Conservation (phyloP, 2,113 vertebrate species). For the Triplophysa siluroides region DNA sequence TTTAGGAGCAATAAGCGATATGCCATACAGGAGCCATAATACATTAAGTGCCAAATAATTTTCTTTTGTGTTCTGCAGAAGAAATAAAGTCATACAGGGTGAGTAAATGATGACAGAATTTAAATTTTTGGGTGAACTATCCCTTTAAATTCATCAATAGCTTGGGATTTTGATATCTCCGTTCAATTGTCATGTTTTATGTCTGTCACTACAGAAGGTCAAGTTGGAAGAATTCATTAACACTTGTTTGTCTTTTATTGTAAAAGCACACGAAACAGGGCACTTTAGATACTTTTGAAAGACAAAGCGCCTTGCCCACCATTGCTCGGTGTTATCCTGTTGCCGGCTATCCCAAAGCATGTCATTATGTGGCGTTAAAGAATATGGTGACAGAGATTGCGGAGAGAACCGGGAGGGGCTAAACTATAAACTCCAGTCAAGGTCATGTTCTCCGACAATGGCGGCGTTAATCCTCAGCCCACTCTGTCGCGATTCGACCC, state of each 20-base stretch:
- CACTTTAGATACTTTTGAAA: slow-evolving; percentile 34
- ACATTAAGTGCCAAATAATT: too few relatives aligned
- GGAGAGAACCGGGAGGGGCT: slow-evolving; percentile 41
- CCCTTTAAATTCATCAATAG: not conserved
- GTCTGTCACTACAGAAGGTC: slow-evolving; percentile 29
- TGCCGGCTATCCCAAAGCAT: slow-evolving; percentile 58
- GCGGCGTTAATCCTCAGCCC: slow-evolving; percentile 70
- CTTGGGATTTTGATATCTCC: not conserved
- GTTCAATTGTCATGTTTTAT: slow-evolving; percentile 8
- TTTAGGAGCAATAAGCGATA: too few relatives aligned
- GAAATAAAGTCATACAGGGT: too few relatives aligned
- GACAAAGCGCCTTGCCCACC: slow-evolving; percentile 39
- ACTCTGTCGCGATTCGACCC: slow-evolving; percentile 71
- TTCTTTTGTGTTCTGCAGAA: too few relatives aligned
- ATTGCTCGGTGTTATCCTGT: slow-evolving; percentile 43
- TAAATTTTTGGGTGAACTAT: too few relatives aligned
- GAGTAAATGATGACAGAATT: too few relatives aligned
- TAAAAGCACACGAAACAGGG: slow-evolving; percentile 27
- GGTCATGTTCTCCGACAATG: slow-evolving; percentile 79
- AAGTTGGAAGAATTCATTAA: slow-evolving; percentile 35
- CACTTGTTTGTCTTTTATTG: slow-evolving; percentile 29
- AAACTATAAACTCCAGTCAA: slow-evolving; percentile 73
- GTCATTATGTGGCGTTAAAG: slow-evolving; percentile 68
- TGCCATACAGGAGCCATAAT: too few relatives aligned
- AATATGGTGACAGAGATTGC: slow-evolving; percentile 64